These are phyloP conservation scores for Pygoscelis antarcticus DNA, from an alignment of 2,113 vertebrate genomes.

Conservation along the genomic window DNA sequence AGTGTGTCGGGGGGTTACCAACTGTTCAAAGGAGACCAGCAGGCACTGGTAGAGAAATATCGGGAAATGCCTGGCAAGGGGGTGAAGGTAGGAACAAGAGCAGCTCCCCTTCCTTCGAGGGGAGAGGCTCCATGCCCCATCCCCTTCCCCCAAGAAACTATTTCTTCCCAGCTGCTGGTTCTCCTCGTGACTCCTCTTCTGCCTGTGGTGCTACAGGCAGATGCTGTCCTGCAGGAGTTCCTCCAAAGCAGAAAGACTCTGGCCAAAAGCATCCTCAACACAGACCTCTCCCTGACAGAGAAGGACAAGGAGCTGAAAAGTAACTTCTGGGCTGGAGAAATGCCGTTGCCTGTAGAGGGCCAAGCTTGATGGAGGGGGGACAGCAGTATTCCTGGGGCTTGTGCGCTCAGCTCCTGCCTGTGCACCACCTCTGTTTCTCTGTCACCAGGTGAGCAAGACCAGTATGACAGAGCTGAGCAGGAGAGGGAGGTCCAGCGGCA, in stretches of 20 bases:
- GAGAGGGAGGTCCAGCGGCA: background rate
- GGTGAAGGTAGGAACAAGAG: background rate
- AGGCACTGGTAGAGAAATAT: background rate
- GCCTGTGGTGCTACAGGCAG: background rate
- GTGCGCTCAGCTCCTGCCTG: too few species aligned
- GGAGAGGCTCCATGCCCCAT: background rate
- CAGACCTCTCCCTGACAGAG: background rate
- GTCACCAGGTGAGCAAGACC: background rate
- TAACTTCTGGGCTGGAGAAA: background rate
- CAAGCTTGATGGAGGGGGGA: background rate
- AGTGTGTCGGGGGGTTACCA: background rate
- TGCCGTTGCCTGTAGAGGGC: background rate
- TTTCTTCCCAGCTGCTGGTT: background rate
- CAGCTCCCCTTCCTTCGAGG: background rate
- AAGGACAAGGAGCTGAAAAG: background rate
- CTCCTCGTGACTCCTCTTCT: background rate
- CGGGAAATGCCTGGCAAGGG: background rate
- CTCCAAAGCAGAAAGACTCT: background rate
- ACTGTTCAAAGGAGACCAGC: background rate
- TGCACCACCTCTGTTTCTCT: background rate
- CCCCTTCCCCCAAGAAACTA: too few species aligned
- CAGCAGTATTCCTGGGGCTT: background rate
- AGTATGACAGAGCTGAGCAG: background rate
- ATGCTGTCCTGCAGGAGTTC: background rate
- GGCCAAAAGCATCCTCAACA: background rate